phyloP scores from a whole-genome alignment of 2,888 invertebrate species.

The Taphrorychus bicolor region DNA sequence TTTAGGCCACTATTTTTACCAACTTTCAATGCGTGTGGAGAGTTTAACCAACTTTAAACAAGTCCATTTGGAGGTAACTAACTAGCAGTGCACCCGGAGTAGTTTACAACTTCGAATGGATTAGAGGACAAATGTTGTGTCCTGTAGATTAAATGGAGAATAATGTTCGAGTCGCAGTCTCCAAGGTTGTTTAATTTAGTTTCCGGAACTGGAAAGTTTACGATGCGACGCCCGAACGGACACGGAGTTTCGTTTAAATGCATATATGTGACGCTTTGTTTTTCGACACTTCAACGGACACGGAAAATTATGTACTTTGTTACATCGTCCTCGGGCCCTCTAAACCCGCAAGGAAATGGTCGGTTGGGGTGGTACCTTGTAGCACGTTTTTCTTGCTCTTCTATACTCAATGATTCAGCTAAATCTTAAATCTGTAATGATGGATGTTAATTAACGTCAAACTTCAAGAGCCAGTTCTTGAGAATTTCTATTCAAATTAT shows the following conservation, averaged over 20 bases:
- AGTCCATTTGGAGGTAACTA: background rate
- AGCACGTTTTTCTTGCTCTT: too few relatives aligned
- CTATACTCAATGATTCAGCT: too few relatives aligned
- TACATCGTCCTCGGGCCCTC: too few relatives aligned
- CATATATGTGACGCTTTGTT: background rate
- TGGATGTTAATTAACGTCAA: too few relatives aligned
- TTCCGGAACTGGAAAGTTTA: background rate
- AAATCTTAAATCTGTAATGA: too few relatives aligned
- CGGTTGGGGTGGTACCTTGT: too few relatives aligned
- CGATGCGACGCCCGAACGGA: background rate
- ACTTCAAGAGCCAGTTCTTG: too few relatives aligned
- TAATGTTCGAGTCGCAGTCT: slow-evolving; percentile 12
- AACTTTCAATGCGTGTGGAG: too few relatives aligned
- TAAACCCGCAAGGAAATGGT: too few relatives aligned
- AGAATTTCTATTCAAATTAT: too few relatives aligned
- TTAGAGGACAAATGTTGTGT: slow-evolving; percentile 18
- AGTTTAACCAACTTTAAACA: background rate
- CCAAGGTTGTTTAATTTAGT: slow-evolving; percentile 8
- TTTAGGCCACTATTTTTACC: too few relatives aligned
- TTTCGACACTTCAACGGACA: background rate
- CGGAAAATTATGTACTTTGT: background rate
- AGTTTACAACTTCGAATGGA: slow-evolving; percentile 26
- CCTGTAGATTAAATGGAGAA: slow-evolving; percentile 22
- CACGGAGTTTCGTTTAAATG: background rate
- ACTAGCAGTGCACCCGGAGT: background rate